Percentiles rank a stretch among this genome's conserved stretches.
Conservation (phyloP, 2,797 vertebrate species). For the Gymnodraco acuticeps region DNA sequence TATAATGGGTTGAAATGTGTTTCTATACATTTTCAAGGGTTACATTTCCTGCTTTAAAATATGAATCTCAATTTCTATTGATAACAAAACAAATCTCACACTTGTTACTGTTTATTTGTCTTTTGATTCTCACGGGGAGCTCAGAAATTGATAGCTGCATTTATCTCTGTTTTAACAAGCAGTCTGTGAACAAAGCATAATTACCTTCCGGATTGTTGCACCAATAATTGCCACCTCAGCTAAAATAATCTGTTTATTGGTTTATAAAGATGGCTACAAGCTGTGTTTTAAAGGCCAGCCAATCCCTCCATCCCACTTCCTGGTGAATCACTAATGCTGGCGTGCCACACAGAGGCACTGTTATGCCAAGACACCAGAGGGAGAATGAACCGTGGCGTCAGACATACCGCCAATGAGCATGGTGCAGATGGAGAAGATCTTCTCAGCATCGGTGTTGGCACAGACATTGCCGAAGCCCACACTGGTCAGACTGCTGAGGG, state of each 20-base stretch:
- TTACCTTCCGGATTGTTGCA: slow-evolving; percentile 29
- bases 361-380: slow-evolving; percentile 47
- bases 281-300: slow-evolving; percentile 55
- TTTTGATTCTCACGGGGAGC: background rate
- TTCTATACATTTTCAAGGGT: background rate
- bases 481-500: slow-evolving; percentile 98
- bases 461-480: slow-evolving; percentile 97
- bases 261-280: slow-evolving; percentile 38
- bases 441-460: slow-evolving; percentile 96
- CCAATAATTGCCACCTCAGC: slow-evolving; percentile 50
- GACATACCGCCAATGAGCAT: slow-evolving; percentile 95
- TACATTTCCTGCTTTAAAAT: background rate
- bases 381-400: slow-evolving; percentile 39
- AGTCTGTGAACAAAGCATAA: slow-evolving; percentile 23
- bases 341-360: slow-evolving; percentile 30
- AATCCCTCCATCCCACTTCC: slow-evolving; percentile 48
- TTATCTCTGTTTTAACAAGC: slow-evolving; percentile 24
- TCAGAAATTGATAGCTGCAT: slow-evolving; percentile 4
- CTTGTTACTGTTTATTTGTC: slow-evolving; percentile 2
- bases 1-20: background rate
- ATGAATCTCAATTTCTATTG: background rate
- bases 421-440: slow-evolving; percentile 98
- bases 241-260: slow-evolving; percentile 53
- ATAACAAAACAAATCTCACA: background rate
- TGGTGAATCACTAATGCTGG: slow-evolving; percentile 38